Evolutionary conservation across 2,888 invertebrate species (phyloP), one percentile per base, ranked within the genome.

Genomic region (Hydrotaea cyrtoneurina): DNA sequence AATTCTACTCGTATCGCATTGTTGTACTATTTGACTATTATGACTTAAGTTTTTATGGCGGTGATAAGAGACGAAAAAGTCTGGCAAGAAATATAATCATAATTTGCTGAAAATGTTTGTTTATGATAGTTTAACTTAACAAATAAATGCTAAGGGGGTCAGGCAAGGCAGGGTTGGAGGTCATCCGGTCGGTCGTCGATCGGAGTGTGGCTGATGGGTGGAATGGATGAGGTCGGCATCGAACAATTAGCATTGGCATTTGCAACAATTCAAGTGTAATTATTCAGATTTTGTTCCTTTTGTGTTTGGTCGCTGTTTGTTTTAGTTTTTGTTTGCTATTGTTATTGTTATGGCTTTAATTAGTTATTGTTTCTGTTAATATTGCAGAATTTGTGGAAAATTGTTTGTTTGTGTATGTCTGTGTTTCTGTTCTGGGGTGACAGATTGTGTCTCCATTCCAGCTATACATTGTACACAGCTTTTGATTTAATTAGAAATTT

Each of bases 231-330:
- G n/a, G 15, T n/a, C 50, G 50, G n/a, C 7, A 72, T 31, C 23
- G 55, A 43, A 21, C 23, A 79, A 82, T 82, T 76, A 79, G 53
- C 46, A 57, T 73, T 73, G 11, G 59, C 59, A 59, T 59, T 59
- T 59, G 26, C 11, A 76, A 79, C 39, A 55, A 66, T 79, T 72
- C 55, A 76, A 79, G 36, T 76, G 17, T 72, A 73, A 76, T 83
- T 79, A 79, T 76, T 75, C 39, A 82, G 64, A 75, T 36, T 43
- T 43, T 71, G 7, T 8, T 39, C 39, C 39, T 1, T 13, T 39
- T 31, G 31, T 50, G 2, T 50, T n/a, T 15, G 43, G 43, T 7
- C n/a, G n/a, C n/a, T 62, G 26, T 77, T 64, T 64, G 64, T 13
- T 69, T 50, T 2, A 15, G 0, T 62, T 66, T 62, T 66, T 39